Evolutionary conservation across 2,888 invertebrate genomes (phyloP).

Genomic region (Heterodera filipjevi): DNA sequence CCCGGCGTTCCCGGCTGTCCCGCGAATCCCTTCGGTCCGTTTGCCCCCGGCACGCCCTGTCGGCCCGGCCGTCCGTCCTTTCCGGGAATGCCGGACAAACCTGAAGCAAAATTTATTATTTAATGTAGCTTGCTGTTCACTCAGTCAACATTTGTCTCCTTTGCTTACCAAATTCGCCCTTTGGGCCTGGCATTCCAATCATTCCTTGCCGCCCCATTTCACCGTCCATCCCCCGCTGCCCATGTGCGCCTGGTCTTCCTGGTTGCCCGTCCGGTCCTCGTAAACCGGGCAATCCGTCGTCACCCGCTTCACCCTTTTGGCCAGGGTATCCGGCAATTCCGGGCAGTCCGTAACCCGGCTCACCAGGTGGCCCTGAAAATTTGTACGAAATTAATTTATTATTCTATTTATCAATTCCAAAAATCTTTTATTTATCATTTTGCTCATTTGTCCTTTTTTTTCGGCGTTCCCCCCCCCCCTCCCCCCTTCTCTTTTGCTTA

Average conservation of each 20-base stretch:
- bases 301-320: slow-evolving; percentile 48
- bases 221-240: slow-evolving; percentile 67
- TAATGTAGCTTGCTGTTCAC: background rate
- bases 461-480: too few relatives aligned
- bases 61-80: slow-evolving; percentile 56
- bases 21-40: slow-evolving; percentile 68
- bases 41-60: slow-evolving; percentile 52
- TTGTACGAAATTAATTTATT: background rate
- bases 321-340: slow-evolving; percentile 68
- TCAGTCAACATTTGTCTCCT: background rate
- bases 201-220: slow-evolving; percentile 66
- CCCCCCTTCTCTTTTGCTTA: too few relatives aligned
- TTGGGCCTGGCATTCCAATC: slow-evolving; percentile 48
- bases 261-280: slow-evolving; percentile 54
- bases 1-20: slow-evolving; percentile 41
- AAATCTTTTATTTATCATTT: too few relatives aligned
- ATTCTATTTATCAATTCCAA: background rate
- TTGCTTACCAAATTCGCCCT: slow-evolving; percentile 40
- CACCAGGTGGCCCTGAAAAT: slow-evolving; percentile 32
- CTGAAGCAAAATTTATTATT: background rate
- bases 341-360: slow-evolving; percentile 65
- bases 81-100: slow-evolving; percentile 55
- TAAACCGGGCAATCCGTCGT: slow-evolving; percentile 51
- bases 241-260: slow-evolving; percentile 68
- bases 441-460: too few relatives aligned